Conservation (phyloP, 2,113 vertebrate species). For the Micronycteris hirsuta region DNA sequence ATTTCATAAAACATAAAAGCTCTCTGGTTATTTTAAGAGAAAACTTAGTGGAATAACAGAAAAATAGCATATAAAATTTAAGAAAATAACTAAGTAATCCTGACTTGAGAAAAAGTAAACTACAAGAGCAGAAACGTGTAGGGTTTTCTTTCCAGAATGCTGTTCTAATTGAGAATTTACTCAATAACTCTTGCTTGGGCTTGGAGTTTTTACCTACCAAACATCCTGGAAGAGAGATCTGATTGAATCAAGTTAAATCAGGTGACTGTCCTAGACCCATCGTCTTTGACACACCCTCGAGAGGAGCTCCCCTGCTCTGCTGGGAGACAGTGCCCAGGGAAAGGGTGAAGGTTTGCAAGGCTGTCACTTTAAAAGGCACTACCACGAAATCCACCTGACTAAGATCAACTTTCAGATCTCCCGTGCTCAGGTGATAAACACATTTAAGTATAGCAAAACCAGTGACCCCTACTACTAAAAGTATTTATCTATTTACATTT, state of each 20-base stretch:
- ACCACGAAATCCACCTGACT: background rate
- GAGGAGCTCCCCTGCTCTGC: background rate
- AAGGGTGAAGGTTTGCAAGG: background rate
- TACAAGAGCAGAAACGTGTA: background rate
- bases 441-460: background rate
- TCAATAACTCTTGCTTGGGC: background rate
- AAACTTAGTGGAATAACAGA: background rate
- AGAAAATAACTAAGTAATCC: background rate
- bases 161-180: background rate
- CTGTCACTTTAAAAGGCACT: background rate
- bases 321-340: background rate
- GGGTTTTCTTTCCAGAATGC: background rate
- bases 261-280: background rate
- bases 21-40: background rate
- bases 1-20: background rate
- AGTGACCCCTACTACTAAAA: background rate
- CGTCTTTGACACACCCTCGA: background rate
- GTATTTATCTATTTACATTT: background rate
- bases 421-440: background rate
- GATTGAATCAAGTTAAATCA: background rate
- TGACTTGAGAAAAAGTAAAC: background rate
- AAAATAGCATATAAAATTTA: conserved; percentile 31
- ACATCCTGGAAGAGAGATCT: background rate
- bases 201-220: background rate
- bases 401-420: background rate